Base-by-base conservation (phyloP, 2,888 invertebrate species). In the Leptinotarsa haldemani region DNA sequence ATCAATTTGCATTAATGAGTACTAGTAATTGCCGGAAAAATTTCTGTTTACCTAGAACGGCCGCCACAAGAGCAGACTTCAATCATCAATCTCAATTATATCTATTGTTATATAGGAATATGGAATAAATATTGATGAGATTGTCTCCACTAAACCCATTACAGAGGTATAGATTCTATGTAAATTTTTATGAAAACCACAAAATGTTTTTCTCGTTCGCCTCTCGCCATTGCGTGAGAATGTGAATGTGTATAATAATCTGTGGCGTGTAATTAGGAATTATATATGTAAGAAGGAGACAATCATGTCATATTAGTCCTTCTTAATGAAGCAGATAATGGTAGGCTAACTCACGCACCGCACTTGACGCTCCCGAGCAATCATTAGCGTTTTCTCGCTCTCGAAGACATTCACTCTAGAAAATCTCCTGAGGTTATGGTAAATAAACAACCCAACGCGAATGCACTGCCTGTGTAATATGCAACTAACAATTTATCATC, bases 231-330 rank as follows among this genome's bases (percentile, higher is more conserved):
- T 84, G 85, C 85, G 86, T 85, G 85, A 83, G 81, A 81, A 81
- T 80, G 82, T 79, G 83, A 84, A 84, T 82, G 82, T 83, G 83
- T 83, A 84, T 84, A 84, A 84, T 84, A 82, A 82, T 77, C 80
- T 81, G 76, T 81, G 80, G 81, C 82, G 80, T 84, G 83, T 85
- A 85, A 86, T 86, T 86, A 86, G 84, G 84, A 83, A 83, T 84
- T 84, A 85, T 85, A 84, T 85, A 85, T 85, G 84, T 84, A 85
- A 83, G 84, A 84, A 84, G 80, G 84, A 84, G 85, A 86, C 85
- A 85, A 86, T 86, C 86, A 86, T 86, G 86, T 86, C 86, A 85
- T 86, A 87, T 87, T 87, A 86, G 86, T 80, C 81, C 82, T 80
- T 81, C 82, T 84, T 87, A 87, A 87, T 87, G 86, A 86, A 86